Conservation (phyloP, 64 coral and sea anemone species). For the Stichodactyla helianthus region DNA sequence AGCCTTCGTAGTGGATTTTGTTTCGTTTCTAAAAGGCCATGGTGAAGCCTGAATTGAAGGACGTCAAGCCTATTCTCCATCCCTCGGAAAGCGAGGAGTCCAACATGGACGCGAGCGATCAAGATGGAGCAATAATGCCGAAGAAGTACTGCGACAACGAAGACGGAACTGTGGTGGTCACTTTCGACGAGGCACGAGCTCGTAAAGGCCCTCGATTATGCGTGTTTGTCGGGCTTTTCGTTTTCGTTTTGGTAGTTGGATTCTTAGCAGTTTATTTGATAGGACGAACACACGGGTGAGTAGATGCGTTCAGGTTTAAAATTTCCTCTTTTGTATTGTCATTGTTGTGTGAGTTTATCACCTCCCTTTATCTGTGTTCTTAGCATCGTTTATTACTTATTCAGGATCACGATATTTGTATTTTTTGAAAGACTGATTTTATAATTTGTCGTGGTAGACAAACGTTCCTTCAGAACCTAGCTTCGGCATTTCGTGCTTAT, state of each 20-base stretch:
- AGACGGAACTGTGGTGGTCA: slow-evolving; percentile 19
- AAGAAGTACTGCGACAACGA: background rate
- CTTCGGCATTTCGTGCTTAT: background rate
- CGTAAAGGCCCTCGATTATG: slow-evolving; percentile 38
- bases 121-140: background rate
- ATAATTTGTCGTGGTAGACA: background rate
- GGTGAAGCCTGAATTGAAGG: slow-evolving; percentile 52
- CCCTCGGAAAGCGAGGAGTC: background rate
- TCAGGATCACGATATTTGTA: background rate
- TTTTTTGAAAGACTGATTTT: background rate
- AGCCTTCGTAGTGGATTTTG: background rate
- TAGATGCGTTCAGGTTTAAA: background rate
- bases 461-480: background rate
- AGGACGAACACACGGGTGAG: slow-evolving; percentile 46
- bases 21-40: background rate
- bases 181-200: slow-evolving; percentile 15
- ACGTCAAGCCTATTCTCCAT: slow-evolving; percentile 21
- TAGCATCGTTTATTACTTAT: background rate
- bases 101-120: slow-evolving; percentile 33
- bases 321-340: background rate
- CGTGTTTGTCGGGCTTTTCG: slow-evolving; percentile 41
- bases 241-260: slow-evolving; percentile 41
- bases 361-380: background rate
- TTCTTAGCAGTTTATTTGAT: slow-evolving; percentile 58
- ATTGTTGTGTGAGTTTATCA: background rate